These are phyloP conservation scores for Phaonia tiefii DNA, from an alignment of 2,888 invertebrate genomes.

Conservation along the genomic window DNA sequence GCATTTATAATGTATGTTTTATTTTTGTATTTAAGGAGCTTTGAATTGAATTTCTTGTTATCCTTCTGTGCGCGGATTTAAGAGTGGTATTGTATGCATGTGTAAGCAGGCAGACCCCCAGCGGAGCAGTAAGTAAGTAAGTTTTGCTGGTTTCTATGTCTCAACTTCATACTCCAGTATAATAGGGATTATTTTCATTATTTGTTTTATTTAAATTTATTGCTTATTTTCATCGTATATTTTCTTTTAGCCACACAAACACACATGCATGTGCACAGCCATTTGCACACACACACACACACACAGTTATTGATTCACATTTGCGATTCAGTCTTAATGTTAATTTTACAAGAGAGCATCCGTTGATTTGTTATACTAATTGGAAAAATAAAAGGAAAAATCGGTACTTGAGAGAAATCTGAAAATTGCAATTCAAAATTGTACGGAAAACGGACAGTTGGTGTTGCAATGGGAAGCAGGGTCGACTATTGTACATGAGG, in stretches of 20 bases:
- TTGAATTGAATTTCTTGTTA: constrained; percentile 28
- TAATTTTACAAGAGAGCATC: constrained; percentile 21
- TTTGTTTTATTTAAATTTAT: constrained; percentile 63
- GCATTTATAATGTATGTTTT: constrained; percentile 44
- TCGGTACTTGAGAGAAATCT: no score
- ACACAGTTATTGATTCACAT: background rate
- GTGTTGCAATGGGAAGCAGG: no score
- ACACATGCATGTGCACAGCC: background rate
- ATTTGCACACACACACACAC: background rate
- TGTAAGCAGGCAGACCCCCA: no score
- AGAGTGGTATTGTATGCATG: constrained; percentile 10
- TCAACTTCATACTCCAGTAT: background rate
- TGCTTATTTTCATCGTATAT: constrained; percentile 47
- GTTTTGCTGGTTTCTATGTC: constrained; percentile 49
- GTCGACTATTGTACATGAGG: no score
- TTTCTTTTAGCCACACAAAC: constrained; percentile 34
- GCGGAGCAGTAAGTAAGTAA: no score
- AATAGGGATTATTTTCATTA: constrained; percentile 50
- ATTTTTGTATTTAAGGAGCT: constrained; percentile 25
- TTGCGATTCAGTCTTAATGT: constrained; percentile 5
- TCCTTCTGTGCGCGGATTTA: constrained; percentile 4
- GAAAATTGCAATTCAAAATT: no score
- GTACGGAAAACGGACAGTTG: no score
- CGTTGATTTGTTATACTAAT: no score
- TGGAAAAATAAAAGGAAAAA: no score